phyloP scores from a whole-genome alignment of 2,888 invertebrate genomes.

The Phyllotreta striolata region DNA sequence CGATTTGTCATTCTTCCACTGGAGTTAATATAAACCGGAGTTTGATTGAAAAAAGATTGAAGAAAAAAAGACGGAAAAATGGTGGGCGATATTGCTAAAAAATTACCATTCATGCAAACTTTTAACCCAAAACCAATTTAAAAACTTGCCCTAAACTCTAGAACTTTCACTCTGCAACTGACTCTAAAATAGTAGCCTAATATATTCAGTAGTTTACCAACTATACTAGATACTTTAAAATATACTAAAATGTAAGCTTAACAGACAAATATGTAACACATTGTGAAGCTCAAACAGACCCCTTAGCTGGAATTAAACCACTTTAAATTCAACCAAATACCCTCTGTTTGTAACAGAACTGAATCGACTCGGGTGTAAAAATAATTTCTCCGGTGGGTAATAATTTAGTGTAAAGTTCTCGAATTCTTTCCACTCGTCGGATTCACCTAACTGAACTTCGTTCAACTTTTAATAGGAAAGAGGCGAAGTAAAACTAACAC shows the following conservation, averaged over 20 bases:
- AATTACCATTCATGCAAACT: background rate
- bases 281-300: too few species aligned
- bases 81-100: background rate
- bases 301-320: too few species aligned
- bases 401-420: slow-evolving; percentile 2
- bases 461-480: slow-evolving; percentile 9
- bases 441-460: background rate
- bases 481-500: slow-evolving; percentile 12
- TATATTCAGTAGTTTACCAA: too few species aligned
- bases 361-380: slow-evolving; percentile 2
- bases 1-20: slow-evolving; percentile 11
- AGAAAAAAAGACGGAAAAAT: background rate
- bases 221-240: too few species aligned
- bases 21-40: slow-evolving; percentile 8
- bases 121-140: background rate
- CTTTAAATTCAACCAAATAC: too few species aligned
- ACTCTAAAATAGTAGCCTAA: too few species aligned
- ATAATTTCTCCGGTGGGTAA: slow-evolving; percentile 7
- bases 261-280: too few species aligned
- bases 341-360: background rate
- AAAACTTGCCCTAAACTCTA: too few species aligned
- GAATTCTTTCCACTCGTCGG: slow-evolving; percentile 1
- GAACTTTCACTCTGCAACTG: too few species aligned
- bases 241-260: too few species aligned
- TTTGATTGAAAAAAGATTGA: slow-evolving; percentile 5